phyloP scores from a whole-genome alignment of 2,888 invertebrate species.

The Iselma pallidipennis region DNA sequence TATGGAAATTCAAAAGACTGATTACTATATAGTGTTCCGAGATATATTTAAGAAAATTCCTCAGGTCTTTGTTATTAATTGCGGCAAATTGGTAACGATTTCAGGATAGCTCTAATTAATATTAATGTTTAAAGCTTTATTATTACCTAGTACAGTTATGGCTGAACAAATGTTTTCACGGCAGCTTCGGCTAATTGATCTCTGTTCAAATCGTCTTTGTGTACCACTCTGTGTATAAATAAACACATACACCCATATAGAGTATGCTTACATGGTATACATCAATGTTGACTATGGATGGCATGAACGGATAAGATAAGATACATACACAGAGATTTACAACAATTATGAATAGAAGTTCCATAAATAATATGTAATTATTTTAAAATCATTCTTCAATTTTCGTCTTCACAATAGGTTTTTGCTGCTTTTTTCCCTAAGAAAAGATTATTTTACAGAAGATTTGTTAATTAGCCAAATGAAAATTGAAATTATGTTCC shows the following conservation, averaged over 20 bases:
- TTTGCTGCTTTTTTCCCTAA: no score
- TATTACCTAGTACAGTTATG: not conserved
- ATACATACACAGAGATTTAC: no score
- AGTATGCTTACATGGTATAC: not conserved
- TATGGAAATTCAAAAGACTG: not conserved
- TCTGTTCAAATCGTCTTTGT: constrained; percentile 1
- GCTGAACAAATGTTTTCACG: not conserved
- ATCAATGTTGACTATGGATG: not conserved
- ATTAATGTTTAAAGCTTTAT: not conserved
- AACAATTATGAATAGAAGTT: no score
- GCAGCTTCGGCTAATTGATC: not conserved
- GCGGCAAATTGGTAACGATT: not conserved
- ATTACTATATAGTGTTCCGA: not conserved
- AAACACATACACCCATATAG: not conserved
- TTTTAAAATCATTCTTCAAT: no score
- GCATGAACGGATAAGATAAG: no score
- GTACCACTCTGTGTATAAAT: not conserved
- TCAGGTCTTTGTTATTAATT: not conserved
- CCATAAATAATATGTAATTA: no score
- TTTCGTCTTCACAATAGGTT: no score
- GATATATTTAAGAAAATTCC: not conserved
- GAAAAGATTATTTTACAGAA: no score
- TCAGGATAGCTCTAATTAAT: not conserved
- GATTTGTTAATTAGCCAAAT: no score
- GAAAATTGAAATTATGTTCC: no score